Percentiles rank a stretch among this genome's conserved stretches.
Evolutionary conservation across 2,888 invertebrate genomes (phyloP).

Genomic region (Sinodicranocentrus sp.): DNA sequence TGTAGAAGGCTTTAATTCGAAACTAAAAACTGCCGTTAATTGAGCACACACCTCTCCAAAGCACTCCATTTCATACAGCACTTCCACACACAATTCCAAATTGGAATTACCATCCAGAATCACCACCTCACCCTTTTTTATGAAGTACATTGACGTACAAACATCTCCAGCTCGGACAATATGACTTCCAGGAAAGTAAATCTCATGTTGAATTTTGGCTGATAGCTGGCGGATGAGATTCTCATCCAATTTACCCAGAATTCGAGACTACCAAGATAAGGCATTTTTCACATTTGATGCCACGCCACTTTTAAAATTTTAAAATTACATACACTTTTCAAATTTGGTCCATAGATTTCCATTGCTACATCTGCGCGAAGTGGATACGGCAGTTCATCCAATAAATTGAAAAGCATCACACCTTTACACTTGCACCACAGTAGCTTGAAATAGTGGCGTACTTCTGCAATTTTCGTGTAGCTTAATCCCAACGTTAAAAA

Average conservation of each 20-base stretch:
- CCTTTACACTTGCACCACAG: conserved; percentile 69
- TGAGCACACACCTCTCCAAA: conserved; percentile 76
- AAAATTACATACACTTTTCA: conserved; percentile 66
- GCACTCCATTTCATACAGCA: conserved; percentile 73
- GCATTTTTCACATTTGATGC: neutral
- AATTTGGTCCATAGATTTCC: conserved; percentile 72
- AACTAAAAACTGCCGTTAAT: no score
- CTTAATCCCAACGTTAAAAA: conserved; percentile 68
- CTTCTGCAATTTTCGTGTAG: conserved; percentile 59
- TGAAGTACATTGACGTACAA: conserved; percentile 74
- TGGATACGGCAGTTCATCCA: conserved; percentile 72
- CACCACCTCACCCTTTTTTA: conserved; percentile 74
- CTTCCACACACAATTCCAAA: conserved; percentile 72
- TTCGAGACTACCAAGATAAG: conserved; percentile 60
- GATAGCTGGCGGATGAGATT: conserved; percentile 71
- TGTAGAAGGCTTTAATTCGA: no score
- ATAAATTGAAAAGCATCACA: conserved; percentile 55
- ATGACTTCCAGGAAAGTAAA: conserved; percentile 71
- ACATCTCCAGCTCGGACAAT: conserved; percentile 73
- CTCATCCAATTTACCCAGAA: conserved; percentile 72
- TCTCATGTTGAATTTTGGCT: conserved; percentile 71
- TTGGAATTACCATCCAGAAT: conserved; percentile 72
- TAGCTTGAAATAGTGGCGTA: conserved; percentile 70
- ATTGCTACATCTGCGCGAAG: conserved; percentile 72
- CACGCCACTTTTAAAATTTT: neutral